Base-by-base conservation (phyloP, 2,888 invertebrate species). In the Carabus problematicus region DNA sequence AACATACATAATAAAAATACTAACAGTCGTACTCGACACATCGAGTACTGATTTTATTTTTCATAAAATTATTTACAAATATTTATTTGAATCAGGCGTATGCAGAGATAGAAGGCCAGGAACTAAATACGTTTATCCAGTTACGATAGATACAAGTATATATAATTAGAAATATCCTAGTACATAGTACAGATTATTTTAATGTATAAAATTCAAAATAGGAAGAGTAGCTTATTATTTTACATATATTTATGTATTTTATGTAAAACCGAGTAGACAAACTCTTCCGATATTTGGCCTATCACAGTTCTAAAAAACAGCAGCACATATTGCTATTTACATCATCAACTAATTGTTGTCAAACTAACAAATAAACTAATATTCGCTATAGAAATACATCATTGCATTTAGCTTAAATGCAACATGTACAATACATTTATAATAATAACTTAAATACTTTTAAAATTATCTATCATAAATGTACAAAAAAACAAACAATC, bases 221-320 rank as follows among this genome's bases (percentile, higher is more conserved):
- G 8, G 18, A 19, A 55, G 19, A 9, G 29, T 55, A 55, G 11
- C 7, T 45, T n/a, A 1, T n/a, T 45, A 6, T 45, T 12, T 45
- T n/a, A 12, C 1, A 45, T 3, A n/a, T 45, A 3, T 3, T 45
- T 45, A 3, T 45, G 7, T 6, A 45, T 12, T 4, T 45, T 45
- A 45, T 45, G 45, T 45, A 45, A 11, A 45, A 45, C n/a, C 45
- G 7, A 45, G 14, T 45, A 12, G 14, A 45, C 7, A 45, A 12
- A 64, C 67, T 52, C 67, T 47, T 66, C 18, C 64, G 42, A 64
- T 56, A 56, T 64, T 64, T 73, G 66, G 58, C 75, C 76, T 78
- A 78, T 78, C 80, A 80, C 80, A 80, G 80, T 78, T 74, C 78
- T 78, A 78, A 77, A 29, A n/a, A 29, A 78, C 76, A 79, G 77